A percentile compares a stretch with the other conserved stretches of the same genome.
phyloP scores from a whole-genome alignment of 2,797 vertebrate genomes.

The Serranus cabrilla region DNA sequence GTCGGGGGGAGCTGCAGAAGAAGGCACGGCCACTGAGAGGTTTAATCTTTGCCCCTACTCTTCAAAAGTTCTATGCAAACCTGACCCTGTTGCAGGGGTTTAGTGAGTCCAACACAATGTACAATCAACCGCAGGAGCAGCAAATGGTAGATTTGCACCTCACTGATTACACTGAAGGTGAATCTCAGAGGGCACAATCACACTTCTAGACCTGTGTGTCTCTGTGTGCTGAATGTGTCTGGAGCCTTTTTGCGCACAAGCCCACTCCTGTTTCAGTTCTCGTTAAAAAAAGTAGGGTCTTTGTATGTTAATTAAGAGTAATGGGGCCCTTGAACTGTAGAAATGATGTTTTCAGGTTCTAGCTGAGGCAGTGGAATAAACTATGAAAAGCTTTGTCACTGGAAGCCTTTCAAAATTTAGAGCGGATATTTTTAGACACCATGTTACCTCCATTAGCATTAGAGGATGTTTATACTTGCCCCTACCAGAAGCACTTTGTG shows the following conservation, averaged over 20 bases:
- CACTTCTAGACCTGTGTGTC: not conserved
- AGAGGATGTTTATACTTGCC: not conserved
- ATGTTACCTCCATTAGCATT: not conserved
- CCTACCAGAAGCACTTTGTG: not conserved
- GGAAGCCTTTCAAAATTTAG: not conserved
- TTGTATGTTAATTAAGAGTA: not conserved
- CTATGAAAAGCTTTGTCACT: not conserved
- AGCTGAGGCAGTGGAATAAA: not conserved
- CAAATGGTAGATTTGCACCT: conserved; percentile 3
- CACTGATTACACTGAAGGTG: conserved; percentile 18
- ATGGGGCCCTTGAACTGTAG: not conserved
- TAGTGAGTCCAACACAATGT: conserved; percentile 2
- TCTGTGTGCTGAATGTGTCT: not conserved
- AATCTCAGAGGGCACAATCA: conserved; percentile 4
- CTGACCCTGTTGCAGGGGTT: not conserved
- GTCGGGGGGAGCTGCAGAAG: not conserved
- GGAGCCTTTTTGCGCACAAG: not conserved
- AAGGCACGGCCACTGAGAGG: not conserved
- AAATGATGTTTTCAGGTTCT: not conserved
- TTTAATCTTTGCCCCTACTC: conserved; percentile 6
- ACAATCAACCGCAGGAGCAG: not conserved
- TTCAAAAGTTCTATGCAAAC: not conserved
- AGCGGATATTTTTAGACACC: not conserved
- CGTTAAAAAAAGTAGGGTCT: not conserved
- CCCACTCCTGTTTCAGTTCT: not conserved